Percentiles rank a stretch among this genome's conserved stretches.
These are phyloP conservation scores for Sarcophaga peregrina DNA, from an alignment of 1,140 invertebrate species.

Conservation along the genomic window DNA sequence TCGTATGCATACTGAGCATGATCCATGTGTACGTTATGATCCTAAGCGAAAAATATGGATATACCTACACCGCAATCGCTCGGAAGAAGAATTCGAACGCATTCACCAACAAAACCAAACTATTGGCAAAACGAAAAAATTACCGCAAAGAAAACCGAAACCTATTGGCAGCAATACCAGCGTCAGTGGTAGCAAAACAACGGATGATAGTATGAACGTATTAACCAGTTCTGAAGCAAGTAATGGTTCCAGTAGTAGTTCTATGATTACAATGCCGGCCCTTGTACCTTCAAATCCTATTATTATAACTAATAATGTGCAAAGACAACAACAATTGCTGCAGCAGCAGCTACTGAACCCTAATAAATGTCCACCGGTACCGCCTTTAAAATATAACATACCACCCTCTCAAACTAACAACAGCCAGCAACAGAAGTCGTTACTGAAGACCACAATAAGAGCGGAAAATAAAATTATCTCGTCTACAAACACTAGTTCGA, in stretches of 20 bases:
- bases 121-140: slow-evolving; percentile 60
- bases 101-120: slow-evolving; percentile 69
- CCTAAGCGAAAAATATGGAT: slow-evolving; percentile 90
- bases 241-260: slow-evolving; percentile 40
- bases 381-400: slow-evolving; percentile 61
- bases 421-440: slow-evolving; percentile 55
- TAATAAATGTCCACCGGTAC: slow-evolving; percentile 58
- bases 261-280: slow-evolving; percentile 48
- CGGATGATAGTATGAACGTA: neutral
- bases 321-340: slow-evolving; percentile 37
- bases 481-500: neutral
- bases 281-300: slow-evolving; percentile 52
- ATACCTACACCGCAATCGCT: slow-evolving; percentile 84
- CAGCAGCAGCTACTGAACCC: slow-evolving; percentile 36
- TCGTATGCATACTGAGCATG: slow-evolving; percentile 86
- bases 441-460: slow-evolving; percentile 53
- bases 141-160: slow-evolving; percentile 56
- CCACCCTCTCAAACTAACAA: slow-evolving; percentile 43
- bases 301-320: slow-evolving; percentile 43
- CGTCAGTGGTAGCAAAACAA: neutral
- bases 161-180: slow-evolving; percentile 7
- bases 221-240: slow-evolving; percentile 42
- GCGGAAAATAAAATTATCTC: slow-evolving; percentile 32
- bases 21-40: slow-evolving; percentile 92
- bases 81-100: slow-evolving; percentile 80